Percentiles rank a stretch among this genome's conserved stretches.
phyloP scores from a whole-genome alignment of 2,113 vertebrate genomes.

The Caranx ignobilis region DNA sequence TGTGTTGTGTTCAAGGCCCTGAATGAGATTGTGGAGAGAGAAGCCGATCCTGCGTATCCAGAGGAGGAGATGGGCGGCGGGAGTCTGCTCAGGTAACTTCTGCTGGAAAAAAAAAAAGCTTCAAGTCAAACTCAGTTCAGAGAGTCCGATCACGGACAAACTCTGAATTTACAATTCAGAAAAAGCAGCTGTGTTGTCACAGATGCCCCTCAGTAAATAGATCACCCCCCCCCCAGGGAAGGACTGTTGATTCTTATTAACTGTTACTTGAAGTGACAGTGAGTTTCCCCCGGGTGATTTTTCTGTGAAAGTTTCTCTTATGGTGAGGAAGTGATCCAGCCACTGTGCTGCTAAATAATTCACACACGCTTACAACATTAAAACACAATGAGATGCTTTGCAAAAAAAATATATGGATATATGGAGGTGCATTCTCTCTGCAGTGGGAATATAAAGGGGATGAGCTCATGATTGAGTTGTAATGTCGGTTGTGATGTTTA shows the following conservation, averaged over 20 bases:
- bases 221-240: conserved; percentile 8
- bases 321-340: neutral
- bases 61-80: conserved; percentile 92
- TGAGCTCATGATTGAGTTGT: neutral
- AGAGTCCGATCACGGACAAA: neutral
- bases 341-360: conserved; percentile 53
- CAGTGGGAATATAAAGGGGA: conserved; percentile 5
- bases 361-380: conserved; percentile 33
- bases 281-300: conserved; percentile 9
- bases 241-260: conserved; percentile 27
- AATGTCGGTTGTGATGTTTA: conserved; percentile 17
- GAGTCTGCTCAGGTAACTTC: conserved; percentile 92
- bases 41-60: conserved; percentile 72
- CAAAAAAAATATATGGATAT: neutral
- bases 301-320: conserved; percentile 26
- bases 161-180: neutral
- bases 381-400: conserved; percentile 4
- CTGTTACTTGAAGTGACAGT: conserved; percentile 34
- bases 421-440: neutral
- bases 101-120: neutral
- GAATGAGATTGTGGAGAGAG: conserved; percentile 82
- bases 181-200: conserved; percentile 19
- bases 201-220: neutral
- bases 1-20: conserved; percentile 77
- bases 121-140: conserved; percentile 25